Conservation (phyloP, 2,888 invertebrate genomes). For the Conus canariensis region DNA sequence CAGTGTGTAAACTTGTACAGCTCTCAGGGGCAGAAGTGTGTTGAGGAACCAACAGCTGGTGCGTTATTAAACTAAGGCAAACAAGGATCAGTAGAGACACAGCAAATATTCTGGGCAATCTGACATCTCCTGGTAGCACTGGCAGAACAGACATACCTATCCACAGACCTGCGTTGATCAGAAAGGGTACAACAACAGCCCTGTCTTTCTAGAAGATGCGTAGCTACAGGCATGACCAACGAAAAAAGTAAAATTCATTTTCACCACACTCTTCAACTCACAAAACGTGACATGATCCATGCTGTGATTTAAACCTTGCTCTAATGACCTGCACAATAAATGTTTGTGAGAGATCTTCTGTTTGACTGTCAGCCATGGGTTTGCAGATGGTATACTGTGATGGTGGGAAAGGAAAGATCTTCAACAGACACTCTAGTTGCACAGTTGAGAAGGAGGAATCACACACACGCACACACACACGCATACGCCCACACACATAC, state of each 20-base stretch:
- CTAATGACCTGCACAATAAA: not conserved
- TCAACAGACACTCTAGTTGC: not conserved
- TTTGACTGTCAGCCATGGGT: not conserved
- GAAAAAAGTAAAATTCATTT: not conserved
- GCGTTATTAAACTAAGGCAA: not conserved
- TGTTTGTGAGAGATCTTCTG: conserved; percentile 8
- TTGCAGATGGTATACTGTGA: not conserved
- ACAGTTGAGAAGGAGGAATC: not conserved
- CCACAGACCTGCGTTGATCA: not conserved
- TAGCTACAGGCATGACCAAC: not conserved
- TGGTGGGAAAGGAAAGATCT: not conserved
- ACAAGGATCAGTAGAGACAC: not conserved
- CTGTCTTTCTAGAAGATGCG: not conserved
- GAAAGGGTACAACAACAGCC: not conserved
- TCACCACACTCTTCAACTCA: not conserved
- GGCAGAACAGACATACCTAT: not conserved
- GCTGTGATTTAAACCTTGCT: not conserved
- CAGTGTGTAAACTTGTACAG: not conserved
- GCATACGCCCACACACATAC: too few relatives aligned
- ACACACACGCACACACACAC: too few relatives aligned
- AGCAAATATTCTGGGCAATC: not conserved
- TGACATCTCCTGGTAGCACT: not conserved
- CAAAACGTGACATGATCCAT: not conserved
- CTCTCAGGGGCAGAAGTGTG: not conserved
- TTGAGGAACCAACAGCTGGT: not conserved